These are phyloP conservation scores for Pasiphila rectangulata DNA, from an alignment of 2,888 invertebrate genomes.

Conservation along the genomic window DNA sequence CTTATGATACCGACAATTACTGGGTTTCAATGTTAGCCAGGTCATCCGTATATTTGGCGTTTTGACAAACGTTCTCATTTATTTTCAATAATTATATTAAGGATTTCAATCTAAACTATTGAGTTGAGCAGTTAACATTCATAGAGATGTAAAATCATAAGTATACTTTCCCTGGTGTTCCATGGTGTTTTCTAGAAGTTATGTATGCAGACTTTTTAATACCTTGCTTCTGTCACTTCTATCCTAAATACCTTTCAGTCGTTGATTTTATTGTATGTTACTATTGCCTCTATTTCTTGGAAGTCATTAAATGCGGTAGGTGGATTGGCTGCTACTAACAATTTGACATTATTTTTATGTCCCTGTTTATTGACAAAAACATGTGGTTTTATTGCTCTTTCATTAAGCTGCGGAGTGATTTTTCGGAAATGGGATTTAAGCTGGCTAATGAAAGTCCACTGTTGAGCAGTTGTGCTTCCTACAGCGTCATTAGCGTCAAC, in stretches of 20 bases:
- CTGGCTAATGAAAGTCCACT: constrained; percentile 17
- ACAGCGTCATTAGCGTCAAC: no score
- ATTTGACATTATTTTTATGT: constrained; percentile 52
- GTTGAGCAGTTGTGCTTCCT: background rate
- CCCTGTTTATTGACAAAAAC: constrained; percentile 40
- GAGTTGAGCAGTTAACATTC: no score
- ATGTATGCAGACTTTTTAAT: no score
- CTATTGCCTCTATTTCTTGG: constrained; percentile 44
- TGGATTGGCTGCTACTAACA: constrained; percentile 47
- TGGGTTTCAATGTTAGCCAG: no score
- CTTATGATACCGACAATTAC: no score
- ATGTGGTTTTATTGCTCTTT: constrained; percentile 30
- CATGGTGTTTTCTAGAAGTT: no score
- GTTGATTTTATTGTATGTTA: constrained; percentile 34
- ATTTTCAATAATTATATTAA: no score
- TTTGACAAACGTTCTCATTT: background rate
- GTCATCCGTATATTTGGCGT: no score
- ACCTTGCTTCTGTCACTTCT: background rate
- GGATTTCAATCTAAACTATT: no score
- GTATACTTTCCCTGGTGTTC: no score
- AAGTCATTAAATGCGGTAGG: constrained; percentile 59
- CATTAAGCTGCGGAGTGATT: constrained; percentile 29
- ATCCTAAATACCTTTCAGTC: constrained; percentile 1
- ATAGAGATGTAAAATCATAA: no score
- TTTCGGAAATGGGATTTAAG: constrained; percentile 26